Conservation (phyloP, 1,140 invertebrate species). For the Pantala flavescens region DNA sequence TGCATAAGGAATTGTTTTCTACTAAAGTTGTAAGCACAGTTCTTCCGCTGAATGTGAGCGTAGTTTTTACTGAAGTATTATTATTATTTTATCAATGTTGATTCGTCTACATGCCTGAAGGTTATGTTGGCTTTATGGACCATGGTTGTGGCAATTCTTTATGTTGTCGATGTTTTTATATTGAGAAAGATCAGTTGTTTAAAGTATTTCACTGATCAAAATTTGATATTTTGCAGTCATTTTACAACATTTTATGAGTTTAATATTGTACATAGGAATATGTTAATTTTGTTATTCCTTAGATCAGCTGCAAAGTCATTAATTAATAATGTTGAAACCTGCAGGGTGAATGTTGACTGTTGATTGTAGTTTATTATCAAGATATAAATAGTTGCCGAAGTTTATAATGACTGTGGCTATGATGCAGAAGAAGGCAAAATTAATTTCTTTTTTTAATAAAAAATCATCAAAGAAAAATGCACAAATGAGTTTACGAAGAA, state of each 20-base stretch:
- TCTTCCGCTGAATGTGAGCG: not conserved
- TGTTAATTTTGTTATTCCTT: slow-evolving; percentile 11
- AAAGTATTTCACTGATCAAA: not conserved
- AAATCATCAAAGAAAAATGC: not conserved
- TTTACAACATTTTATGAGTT: not conserved
- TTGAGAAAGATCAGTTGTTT: not conserved
- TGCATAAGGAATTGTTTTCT: slow-evolving; percentile 7
- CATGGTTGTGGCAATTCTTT: not conserved
- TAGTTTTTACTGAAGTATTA: slow-evolving; percentile 2
- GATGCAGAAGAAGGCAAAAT: slow-evolving; percentile 10
- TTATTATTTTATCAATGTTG: slow-evolving; percentile 11
- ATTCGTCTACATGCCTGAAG: not conserved
- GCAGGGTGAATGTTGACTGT: not conserved
- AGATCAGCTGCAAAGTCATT: slow-evolving; percentile 1
- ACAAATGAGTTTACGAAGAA: not conserved
- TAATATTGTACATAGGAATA: not conserved
- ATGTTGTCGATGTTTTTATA: slow-evolving; percentile 8
- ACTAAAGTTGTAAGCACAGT: not conserved
- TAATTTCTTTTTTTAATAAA: not conserved
- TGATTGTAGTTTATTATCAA: not conserved
- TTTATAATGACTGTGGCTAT: not conserved
- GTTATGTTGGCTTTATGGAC: slow-evolving; percentile 5
- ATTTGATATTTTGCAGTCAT: not conserved
- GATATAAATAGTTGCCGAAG: slow-evolving; percentile 3
- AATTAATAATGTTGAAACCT: slow-evolving; percentile 1